Evolutionary conservation across 2,113 vertebrate species (phyloP).

Genomic region (Hemichromis elongatus): DNA sequence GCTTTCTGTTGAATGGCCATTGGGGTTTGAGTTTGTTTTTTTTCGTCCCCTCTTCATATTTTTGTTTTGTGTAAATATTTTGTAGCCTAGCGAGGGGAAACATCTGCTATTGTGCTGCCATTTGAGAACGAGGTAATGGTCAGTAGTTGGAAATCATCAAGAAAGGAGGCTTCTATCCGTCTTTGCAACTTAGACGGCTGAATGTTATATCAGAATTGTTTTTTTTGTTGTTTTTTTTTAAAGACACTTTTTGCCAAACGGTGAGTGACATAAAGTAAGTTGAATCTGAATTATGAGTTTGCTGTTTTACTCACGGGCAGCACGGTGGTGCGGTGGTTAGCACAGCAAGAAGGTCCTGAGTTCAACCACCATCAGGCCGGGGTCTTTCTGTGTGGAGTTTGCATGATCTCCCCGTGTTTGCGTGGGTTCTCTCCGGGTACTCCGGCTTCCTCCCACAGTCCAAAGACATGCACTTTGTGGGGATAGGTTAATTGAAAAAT

Average conservation of each 20-base stretch:
- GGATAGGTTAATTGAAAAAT: too few relatives aligned
- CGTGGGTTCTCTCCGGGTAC: too few relatives aligned
- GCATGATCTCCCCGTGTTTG: too few relatives aligned
- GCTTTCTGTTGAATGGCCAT: neutral
- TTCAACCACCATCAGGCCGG: too few relatives aligned
- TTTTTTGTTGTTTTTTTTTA: neutral
- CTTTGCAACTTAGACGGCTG: neutral
- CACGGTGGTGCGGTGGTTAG: too few relatives aligned
- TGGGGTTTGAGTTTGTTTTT: neutral
- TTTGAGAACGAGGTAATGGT: neutral
- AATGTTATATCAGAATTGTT: neutral
- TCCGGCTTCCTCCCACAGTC: too few relatives aligned
- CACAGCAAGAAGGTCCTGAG: too few relatives aligned
- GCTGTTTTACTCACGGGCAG: neutral
- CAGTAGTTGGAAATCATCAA: neutral
- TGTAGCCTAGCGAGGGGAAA: neutral
- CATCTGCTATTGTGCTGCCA: neutral
- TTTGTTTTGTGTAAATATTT: neutral
- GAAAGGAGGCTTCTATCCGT: neutral
- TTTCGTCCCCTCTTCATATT: neutral
- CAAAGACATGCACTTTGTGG: too few relatives aligned
- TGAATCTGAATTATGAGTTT: neutral
- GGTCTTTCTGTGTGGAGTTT: too few relatives aligned
- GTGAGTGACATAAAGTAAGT: neutral
- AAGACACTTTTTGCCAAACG: neutral